Evolutionary conservation across 1,140 invertebrate genomes (phyloP).

Genomic region (Euura lappo): DNA sequence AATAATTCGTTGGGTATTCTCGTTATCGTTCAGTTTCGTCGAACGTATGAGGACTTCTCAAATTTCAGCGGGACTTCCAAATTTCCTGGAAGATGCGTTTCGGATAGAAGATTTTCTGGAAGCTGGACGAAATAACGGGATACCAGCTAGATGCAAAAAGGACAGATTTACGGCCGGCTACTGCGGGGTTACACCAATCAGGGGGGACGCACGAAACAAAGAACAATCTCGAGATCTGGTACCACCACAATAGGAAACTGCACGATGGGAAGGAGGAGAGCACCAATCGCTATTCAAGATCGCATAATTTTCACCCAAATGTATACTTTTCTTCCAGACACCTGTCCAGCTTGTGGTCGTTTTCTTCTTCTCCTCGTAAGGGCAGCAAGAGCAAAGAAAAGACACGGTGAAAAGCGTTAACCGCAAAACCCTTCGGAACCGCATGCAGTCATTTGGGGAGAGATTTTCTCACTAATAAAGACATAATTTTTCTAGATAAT

Average conservation of each 20-base stretch:
- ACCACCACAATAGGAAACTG: not conserved
- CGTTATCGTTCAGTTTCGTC: not conserved
- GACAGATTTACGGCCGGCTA: not conserved
- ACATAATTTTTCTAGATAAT: not conserved
- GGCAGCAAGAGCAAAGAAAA: no score
- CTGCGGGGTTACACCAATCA: not conserved
- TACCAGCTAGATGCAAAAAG: not conserved
- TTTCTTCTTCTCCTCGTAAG: no score
- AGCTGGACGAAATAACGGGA: not conserved
- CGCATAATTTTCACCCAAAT: not conserved
- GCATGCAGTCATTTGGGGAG: not conserved
- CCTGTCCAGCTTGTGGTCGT: no score
- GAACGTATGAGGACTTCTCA: not conserved
- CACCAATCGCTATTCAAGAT: not conserved
- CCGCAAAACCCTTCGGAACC: no score
- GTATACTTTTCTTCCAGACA: no score
- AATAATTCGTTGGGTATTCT: not conserved
- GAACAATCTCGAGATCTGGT: not conserved
- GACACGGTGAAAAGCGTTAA: no score
- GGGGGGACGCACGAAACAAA: not conserved
- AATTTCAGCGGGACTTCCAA: not conserved
- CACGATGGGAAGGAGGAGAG: no score
- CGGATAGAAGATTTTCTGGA: not conserved
- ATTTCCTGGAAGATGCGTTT: no score
- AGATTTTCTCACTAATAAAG: conserved; percentile 3